Conservation (phyloP, 2,113 vertebrate species). For the Salvator merianae region DNA sequence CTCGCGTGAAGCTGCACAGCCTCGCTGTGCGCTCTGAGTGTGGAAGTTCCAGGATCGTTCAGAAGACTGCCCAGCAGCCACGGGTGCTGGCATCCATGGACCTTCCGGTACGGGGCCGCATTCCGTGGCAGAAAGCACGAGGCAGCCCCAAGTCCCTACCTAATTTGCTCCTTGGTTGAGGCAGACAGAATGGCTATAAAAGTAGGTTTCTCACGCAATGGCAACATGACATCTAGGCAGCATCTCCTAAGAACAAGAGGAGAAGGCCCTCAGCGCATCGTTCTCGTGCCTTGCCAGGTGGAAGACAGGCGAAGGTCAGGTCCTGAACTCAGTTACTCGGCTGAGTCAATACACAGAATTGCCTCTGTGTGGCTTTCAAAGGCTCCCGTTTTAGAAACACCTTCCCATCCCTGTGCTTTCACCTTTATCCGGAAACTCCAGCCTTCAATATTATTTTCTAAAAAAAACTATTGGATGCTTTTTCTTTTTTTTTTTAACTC, state of each 20-base stretch:
- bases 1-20: too few relatives aligned
- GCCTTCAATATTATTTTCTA: not conserved
- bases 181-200: not conserved
- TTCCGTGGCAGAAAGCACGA: too few relatives aligned
- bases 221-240: accelerated
- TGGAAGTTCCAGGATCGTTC: too few relatives aligned
- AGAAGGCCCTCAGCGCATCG: not conserved
- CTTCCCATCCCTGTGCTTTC: not conserved
- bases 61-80: too few relatives aligned
- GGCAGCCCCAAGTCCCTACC: too few relatives aligned
- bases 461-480: not conserved
- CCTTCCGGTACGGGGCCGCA: too few relatives aligned
- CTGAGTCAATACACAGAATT: slow-evolving; percentile 16
- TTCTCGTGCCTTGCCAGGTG: not conserved
- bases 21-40: too few relatives aligned
- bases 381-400: not conserved
- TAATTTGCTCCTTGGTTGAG: not conserved
- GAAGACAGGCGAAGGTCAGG: not conserved
- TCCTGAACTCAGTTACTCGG: not conserved
- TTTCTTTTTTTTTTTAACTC: not conserved
- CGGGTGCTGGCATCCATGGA: too few relatives aligned
- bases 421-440: not conserved
- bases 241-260: not conserved
- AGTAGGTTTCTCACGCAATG: not conserved
- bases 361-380: not conserved